Conservation (phyloP, 2,113 vertebrate genomes). For the Thalassoma bifasciatum region DNA sequence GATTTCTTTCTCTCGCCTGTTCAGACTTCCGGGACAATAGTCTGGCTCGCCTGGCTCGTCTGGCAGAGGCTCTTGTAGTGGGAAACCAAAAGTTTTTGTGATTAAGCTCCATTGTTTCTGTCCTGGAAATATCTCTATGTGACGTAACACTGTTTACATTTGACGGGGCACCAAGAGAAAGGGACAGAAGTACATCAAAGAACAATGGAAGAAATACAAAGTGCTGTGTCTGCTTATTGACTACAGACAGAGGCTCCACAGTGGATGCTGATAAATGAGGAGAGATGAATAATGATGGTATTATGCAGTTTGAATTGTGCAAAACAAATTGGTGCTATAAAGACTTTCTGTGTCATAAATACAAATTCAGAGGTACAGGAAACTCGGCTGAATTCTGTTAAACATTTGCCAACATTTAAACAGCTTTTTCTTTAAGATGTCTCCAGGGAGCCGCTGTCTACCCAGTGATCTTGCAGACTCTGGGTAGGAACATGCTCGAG, state of each 20-base stretch:
- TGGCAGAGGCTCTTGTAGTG: slow-evolving; percentile 3
- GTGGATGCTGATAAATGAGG: not conserved
- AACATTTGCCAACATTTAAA: not conserved
- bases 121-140: not conserved
- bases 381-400: not conserved
- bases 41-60: not conserved
- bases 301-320: slow-evolving; percentile 21
- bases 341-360: slow-evolving; percentile 2
- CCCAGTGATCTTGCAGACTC: not conserved
- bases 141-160: not conserved
- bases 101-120: not conserved
- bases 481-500: not conserved
- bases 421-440: not conserved
- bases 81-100: not conserved
- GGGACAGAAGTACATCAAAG: not conserved
- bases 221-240: not conserved
- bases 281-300: not conserved
- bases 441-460: slow-evolving; percentile 11
- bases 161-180: not conserved
- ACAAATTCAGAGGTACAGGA: not conserved
- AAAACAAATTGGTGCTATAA: slow-evolving; percentile 15
- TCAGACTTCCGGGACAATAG: not conserved
- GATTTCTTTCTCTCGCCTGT: not conserved
- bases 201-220: not conserved
- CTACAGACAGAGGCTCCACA: slow-evolving; percentile 1